phyloP scores from a whole-genome alignment of 2,113 vertebrate genomes.

The Pygoscelis antarcticus region DNA sequence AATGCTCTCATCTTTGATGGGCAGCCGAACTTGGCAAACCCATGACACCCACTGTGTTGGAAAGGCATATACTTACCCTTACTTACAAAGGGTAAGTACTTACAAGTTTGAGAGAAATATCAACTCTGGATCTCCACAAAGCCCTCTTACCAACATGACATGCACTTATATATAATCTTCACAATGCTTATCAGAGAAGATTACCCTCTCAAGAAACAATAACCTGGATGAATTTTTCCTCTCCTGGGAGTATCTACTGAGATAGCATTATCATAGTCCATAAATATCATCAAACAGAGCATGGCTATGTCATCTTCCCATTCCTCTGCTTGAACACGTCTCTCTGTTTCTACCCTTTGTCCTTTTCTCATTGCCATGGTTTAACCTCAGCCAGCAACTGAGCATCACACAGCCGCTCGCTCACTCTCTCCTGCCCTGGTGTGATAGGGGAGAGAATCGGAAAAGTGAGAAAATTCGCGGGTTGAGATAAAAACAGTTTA shows the following conservation, averaged over 20 bases:
- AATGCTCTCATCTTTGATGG: neutral
- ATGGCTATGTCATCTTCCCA: neutral
- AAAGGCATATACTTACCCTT: neutral
- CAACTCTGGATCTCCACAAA: neutral
- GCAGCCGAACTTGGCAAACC: neutral
- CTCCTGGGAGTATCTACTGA: neutral
- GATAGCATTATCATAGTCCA: neutral
- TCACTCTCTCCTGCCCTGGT: too few relatives aligned
- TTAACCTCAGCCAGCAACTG: too few relatives aligned
- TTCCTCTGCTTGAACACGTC: neutral
- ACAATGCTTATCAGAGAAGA: neutral
- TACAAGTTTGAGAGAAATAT: neutral
- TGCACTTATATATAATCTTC: neutral
- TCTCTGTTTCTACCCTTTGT: neutral
- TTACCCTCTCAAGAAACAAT: constrained; percentile 18
- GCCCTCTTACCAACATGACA: neutral
- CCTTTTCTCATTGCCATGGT: neutral
- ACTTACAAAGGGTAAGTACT: neutral
- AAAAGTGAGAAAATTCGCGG: too few relatives aligned
- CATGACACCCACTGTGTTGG: neutral
- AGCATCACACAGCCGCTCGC: too few relatives aligned
- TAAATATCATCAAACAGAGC: neutral
- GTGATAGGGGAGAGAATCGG: too few relatives aligned
- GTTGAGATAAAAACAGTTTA: too few relatives aligned
- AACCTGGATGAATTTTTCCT: neutral